Base-by-base conservation (phyloP, 1,140 invertebrate species). In the Neodiprion pinetum region DNA sequence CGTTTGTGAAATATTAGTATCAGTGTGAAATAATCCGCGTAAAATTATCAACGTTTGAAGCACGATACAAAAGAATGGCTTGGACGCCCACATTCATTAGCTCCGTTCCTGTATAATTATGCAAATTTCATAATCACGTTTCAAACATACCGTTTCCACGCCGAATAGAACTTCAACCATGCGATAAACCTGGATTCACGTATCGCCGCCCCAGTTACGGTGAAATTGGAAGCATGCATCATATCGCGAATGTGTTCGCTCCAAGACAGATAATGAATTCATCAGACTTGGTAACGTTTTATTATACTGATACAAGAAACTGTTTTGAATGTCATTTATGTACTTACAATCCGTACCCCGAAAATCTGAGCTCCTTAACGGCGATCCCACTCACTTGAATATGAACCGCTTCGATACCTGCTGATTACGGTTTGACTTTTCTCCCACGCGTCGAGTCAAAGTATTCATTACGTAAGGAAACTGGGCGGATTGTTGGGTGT, bases 121-220 rank as follows among this genome's bases (percentile, higher is more conserved):
- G 49, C 47, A 67, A 71, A 53, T 23, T 66, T 76, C 68, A 76
- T 71, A 53, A 23, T 67, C 21, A 53, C 17, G 17, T 21, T 21
- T 21, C 17, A 21, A 21, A 21, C 17, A 1, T 21, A 73, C 53
- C 47, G 72, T 76, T 49, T 76, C 67, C 23, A 65, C 70, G 69
- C 69, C 68, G 66, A 76, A 79, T 74, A 75, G 73, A 78, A 79
- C 76, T 77, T 72, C 67, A 75, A 50, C 73, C 71, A 70, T 66
- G 67, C 28, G 28, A 40, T 40, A 40, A 40, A 40, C 28, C 28
- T 40, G 28, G 5, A 40, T 40, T 40, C 28, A 40, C 28, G 28
- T 40, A 40, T 40, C 2, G 28, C 28, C 28, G 28, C 28, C 28
- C 28, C 28, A 40, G 28, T 40, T 40, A 5, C 28, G 28, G 28